Conservation (phyloP, 2,797 vertebrate genomes). For the Alauda arvensis region DNA sequence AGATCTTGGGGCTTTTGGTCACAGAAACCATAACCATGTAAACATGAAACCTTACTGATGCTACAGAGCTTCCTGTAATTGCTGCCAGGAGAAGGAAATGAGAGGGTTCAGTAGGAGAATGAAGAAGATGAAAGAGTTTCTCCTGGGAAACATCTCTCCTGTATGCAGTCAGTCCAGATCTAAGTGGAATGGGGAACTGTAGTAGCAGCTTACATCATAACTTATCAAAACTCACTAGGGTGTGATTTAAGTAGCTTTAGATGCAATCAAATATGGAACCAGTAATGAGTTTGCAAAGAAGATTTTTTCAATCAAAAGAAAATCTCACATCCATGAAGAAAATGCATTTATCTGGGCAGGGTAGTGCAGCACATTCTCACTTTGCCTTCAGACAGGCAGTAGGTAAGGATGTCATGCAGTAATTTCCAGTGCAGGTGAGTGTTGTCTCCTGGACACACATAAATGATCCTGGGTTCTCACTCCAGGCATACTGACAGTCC, state of each 20-base stretch:
- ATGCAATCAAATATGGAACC: neutral
- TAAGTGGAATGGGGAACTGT: neutral
- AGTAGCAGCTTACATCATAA: neutral
- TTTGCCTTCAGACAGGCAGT: neutral
- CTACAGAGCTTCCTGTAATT: conserved; percentile 5
- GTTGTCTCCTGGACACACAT: neutral
- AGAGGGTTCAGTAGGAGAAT: neutral
- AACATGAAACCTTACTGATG: neutral
- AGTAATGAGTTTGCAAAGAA: neutral
- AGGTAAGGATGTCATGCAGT: neutral
- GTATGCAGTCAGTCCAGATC: neutral
- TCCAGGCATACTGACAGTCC: neutral
- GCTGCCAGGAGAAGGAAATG: conserved; percentile 7
- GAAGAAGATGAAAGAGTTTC: conserved; percentile 19
- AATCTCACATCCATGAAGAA: neutral
- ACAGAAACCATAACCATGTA: neutral
- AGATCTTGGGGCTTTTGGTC: neutral
- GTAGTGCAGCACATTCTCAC: neutral
- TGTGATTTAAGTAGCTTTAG: neutral
- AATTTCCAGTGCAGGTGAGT: neutral
- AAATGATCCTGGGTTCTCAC: neutral
- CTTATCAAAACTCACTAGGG: neutral
- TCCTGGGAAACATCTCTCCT: neutral
- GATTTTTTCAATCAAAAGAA: neutral
- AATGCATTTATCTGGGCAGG: neutral